These are phyloP conservation scores for Sebastes miniatus DNA, from an alignment of 2,797 vertebrate genomes.

Conservation along the genomic window DNA sequence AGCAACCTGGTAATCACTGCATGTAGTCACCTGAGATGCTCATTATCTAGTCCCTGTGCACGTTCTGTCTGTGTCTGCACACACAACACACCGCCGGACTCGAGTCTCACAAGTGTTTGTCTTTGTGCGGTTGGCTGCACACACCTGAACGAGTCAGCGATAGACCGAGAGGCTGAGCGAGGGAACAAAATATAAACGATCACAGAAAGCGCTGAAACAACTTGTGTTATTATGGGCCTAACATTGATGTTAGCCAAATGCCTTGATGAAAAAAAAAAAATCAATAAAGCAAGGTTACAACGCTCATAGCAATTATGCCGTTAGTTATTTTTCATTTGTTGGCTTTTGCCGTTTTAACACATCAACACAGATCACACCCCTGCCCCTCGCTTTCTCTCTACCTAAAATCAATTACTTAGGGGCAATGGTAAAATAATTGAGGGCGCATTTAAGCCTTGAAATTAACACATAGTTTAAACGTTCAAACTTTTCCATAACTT, in stretches of 20 bases:
- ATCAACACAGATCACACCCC: conserved; percentile 32
- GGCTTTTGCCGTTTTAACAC: conserved; percentile 49
- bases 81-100: conserved; percentile 25
- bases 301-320: conserved; percentile 60
- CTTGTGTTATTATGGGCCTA: conserved; percentile 41
- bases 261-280: conserved; percentile 42
- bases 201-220: conserved; percentile 35
- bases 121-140: conserved; percentile 32
- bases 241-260: conserved; percentile 59
- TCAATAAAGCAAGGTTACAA: conserved; percentile 66
- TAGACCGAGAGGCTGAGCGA: neutral
- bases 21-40: conserved; percentile 80
- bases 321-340: conserved; percentile 71
- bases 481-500: conserved; percentile 53
- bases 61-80: conserved; percentile 32
- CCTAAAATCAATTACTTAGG: conserved; percentile 73
- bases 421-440: conserved; percentile 71
- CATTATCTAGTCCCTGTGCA: conserved; percentile 70
- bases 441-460: conserved; percentile 67
- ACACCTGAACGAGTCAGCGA: conserved; percentile 45
- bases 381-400: conserved; percentile 48
- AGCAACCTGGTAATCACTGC: conserved; percentile 76
- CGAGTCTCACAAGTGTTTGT: conserved; percentile 10
- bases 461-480: conserved; percentile 59
- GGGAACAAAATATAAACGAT: conserved; percentile 36